Evolutionary conservation across 2,888 invertebrate genomes (phyloP).

Genomic region (Euzetes globulus): DNA sequence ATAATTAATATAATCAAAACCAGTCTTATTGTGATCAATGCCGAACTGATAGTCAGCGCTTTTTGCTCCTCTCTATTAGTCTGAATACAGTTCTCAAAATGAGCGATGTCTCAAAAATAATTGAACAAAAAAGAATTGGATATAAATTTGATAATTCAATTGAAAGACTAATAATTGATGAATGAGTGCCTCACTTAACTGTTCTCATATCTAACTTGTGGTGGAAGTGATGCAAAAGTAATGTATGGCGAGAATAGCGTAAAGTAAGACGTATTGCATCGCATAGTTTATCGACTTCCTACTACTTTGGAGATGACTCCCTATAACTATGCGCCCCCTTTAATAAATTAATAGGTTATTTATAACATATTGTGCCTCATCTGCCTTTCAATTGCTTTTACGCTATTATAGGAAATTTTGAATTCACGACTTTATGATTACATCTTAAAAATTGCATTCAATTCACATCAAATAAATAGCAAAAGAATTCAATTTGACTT

Average conservation of each 20-base stretch:
- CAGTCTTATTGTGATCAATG: not conserved
- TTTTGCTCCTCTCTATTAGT: too few species aligned
- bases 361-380: not conserved
- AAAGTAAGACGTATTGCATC: not conserved
- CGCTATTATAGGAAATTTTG: not conserved
- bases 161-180: too few species aligned
- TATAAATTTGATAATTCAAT: too few species aligned
- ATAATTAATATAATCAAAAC: not conserved
- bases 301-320: not conserved
- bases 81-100: too few species aligned
- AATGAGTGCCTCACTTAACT: not conserved
- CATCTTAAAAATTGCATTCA: not conserved
- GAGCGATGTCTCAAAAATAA: too few species aligned
- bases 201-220: not conserved
- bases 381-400: not conserved
- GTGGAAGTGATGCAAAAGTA: not conserved
- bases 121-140: too few species aligned
- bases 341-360: conserved; percentile 14
- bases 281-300: conserved; percentile 16
- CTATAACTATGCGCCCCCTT: not conserved
- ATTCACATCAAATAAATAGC: not conserved
- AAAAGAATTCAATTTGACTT: too few species aligned
- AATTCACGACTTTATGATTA: conserved; percentile 1
- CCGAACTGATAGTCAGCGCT: too few species aligned
- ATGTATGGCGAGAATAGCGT: not conserved